Base-by-base conservation (phyloP, 2,888 invertebrate species). In the Oxycera nigricornis region DNA sequence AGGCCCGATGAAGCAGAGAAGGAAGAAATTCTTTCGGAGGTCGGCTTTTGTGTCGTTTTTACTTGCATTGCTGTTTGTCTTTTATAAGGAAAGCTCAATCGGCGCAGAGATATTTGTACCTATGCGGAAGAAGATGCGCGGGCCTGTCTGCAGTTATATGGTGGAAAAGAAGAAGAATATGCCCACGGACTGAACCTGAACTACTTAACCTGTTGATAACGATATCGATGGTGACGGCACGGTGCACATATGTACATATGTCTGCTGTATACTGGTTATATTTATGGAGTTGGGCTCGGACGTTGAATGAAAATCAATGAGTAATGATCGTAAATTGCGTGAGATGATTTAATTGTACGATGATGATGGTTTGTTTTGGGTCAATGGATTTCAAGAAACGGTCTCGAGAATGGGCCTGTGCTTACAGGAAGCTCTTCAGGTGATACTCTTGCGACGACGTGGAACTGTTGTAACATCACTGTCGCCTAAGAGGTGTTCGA, bases 191-290 rank as follows among this genome's bases (percentile, higher is more conserved):
- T 55, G 52, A 55, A 20, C 52, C 52, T 55, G 24, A 55, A 55
- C 22, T 55, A 55, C 52, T 55, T 55, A 55, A 55, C 52, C 52
- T 55, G 52, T 55, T 55, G 52, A 55, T 55, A 55, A 55, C 52
- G 52, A 55, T 22, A 55, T 55, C 52, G 22, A 55, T 55, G 52
- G 7, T 22, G 50, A 50, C 17, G 52, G 3, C 24, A 4, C 9
- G n/a, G 52, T 7, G 52, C 52, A 22, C 52, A 11, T 55, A 55
- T 11, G 52, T 55, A 55, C 14, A 11, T 46, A 17, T 46, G 46
- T 46, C 46, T 46, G 46, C 46, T 35, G 35, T 11, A 35, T 6
- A 11, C 35, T 35, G 35, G 35, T 35, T 46, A 7, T 46, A 46
- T 46, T 46, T 46, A 46, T 46, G 46, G 46, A 46, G n/a, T 14